Evolutionary conservation across 1,140 invertebrate species (phyloP), one percentile per base, ranked within the genome.

Genomic region (Drosophila auraria): DNA sequence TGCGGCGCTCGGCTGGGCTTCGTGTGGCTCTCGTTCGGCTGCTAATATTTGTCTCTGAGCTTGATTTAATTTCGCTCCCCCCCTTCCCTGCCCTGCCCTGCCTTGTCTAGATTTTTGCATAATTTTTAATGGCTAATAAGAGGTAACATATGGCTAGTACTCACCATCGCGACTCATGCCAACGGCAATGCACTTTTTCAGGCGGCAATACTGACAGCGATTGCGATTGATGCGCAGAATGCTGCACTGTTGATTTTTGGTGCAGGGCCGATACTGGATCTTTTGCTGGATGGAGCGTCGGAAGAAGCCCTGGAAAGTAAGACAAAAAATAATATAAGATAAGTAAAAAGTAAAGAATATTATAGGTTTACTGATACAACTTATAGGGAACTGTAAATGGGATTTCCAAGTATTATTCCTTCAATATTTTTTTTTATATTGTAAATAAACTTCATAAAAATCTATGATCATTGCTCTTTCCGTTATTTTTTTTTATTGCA

Each of bases 121-220:
- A 56, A 47, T 64, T 51, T 25, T 23, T 38, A 15, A 38, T 15
- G 30, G 25, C 42, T 25, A 25, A 36, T 30, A 47, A 33, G 25
- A 44, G 11, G 1, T 40, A 57, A 40, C n/a, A n/a, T 36, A 45
- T 9, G 45, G 38, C 73, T 25, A 5, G 14, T 14, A 95, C 95
- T 96, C 90, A 99, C 98, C 98, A 95, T 99, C 98, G 94, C 98
- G 95, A 93, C 98, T 99, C 98, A 99, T 99, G 93, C 98, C 98
- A 76, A 99, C 98, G 60, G 97, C 97, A 93, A 99, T 98, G 95
- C 98, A 99, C 95, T 99, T 99, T 94, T 99, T 99, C 82, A 99
- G 95, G 77, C 98, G 95, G 94, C 98, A 99, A 93, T 98, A 99
- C 93, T 99, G 98, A 94, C 98, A 99, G 82, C 98, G 96, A 94